These are phyloP conservation scores for Dinomys branickii DNA, from an alignment of 2,113 vertebrate species.

Conservation along the genomic window DNA sequence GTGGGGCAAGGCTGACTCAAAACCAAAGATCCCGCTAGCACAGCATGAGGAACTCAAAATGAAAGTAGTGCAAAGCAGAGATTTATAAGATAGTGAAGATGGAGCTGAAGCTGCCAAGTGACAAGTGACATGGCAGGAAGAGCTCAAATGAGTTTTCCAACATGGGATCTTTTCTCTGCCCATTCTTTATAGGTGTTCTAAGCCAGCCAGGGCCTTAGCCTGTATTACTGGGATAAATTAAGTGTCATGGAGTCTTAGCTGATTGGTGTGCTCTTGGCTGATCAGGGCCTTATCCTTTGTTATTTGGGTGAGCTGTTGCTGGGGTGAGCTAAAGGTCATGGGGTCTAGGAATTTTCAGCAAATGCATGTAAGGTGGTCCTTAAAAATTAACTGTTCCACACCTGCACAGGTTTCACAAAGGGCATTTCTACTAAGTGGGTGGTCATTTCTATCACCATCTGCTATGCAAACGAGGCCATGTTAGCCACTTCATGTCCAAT, in stretches of 20 bases:
- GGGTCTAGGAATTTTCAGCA: background rate
- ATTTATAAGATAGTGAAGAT: background rate
- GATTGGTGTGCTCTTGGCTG: background rate
- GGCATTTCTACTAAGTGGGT: background rate
- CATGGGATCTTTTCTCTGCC: background rate
- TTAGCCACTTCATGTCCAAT: background rate
- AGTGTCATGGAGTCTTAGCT: background rate
- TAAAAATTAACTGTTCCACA: background rate
- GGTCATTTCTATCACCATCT: background rate
- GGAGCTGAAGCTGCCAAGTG: background rate
- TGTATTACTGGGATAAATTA: background rate
- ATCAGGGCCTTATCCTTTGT: background rate
- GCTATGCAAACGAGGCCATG: background rate
- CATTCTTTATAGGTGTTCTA: background rate
- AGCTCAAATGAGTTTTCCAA: background rate
- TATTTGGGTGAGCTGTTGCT: background rate
- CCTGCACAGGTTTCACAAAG: background rate
- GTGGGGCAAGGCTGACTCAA: background rate
- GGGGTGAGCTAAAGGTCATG: background rate
- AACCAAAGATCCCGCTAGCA: background rate
- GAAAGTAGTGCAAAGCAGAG: background rate
- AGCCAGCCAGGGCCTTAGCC: background rate
- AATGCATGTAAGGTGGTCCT: background rate
- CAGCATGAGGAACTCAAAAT: background rate
- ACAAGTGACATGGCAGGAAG: background rate